Percentiles rank a stretch among this genome's conserved stretches.
Evolutionary conservation across 2,797 vertebrate genomes (phyloP).

Genomic region (Notolabrus celidotus): DNA sequence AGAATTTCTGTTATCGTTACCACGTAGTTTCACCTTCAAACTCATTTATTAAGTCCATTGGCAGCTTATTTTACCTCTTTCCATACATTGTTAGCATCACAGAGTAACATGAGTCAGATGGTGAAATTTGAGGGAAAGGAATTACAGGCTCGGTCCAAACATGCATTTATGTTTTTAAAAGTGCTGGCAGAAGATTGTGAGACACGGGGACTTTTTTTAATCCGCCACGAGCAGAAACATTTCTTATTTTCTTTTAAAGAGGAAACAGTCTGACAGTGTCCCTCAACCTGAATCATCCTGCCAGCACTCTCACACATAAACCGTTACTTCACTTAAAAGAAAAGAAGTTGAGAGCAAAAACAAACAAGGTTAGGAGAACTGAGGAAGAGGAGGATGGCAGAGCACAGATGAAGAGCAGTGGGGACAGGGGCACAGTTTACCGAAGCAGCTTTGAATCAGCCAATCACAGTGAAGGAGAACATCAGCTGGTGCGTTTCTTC

Average conservation of each 20-base stretch:
- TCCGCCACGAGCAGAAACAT: slow-evolving; percentile 30
- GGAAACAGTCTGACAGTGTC: slow-evolving; percentile 47
- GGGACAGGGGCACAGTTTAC: slow-evolving; percentile 79
- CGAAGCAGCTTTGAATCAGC: slow-evolving; percentile 85
- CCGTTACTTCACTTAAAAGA: slow-evolving; percentile 57
- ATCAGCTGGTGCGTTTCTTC: slow-evolving; percentile 86
- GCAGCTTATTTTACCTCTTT: slow-evolving; percentile 67
- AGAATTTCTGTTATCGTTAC: slow-evolving; percentile 45
- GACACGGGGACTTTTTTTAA: slow-evolving; percentile 39
- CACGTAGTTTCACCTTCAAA: slow-evolving; percentile 57
- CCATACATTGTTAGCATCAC: slow-evolving; percentile 69
- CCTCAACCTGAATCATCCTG: slow-evolving; percentile 56
- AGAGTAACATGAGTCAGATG: slow-evolving; percentile 65
- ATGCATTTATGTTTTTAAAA: slow-evolving; percentile 71
- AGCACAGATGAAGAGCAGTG: slow-evolving; percentile 71
- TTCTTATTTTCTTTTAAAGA: slow-evolving; percentile 17
- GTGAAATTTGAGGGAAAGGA: slow-evolving; percentile 43
- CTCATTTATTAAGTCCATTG: slow-evolving; percentile 48
- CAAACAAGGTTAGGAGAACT: slow-evolving; percentile 42
- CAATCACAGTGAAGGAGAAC: slow-evolving; percentile 88
- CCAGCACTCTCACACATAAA: slow-evolving; percentile 65
- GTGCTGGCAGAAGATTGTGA: slow-evolving; percentile 65
- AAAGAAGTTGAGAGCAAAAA: slow-evolving; percentile 59
- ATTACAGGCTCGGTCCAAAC: slow-evolving; percentile 57
- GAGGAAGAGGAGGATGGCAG: slow-evolving; percentile 36